These are phyloP conservation scores for Lapara coniferarum DNA, from an alignment of 2,888 invertebrate species.

Conservation along the genomic window DNA sequence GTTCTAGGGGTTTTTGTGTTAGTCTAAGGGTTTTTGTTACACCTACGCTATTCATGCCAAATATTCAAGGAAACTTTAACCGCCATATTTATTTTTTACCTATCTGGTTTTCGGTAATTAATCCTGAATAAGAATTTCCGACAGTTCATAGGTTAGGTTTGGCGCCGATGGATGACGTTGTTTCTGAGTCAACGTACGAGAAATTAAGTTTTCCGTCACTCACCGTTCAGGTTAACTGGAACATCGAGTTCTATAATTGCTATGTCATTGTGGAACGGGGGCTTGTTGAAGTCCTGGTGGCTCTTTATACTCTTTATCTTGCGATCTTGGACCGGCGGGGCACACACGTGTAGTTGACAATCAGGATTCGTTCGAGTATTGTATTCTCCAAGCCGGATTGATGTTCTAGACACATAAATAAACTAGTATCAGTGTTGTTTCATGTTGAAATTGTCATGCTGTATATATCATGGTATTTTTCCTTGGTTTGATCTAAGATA, in stretches of 20 bases:
- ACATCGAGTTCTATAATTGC: constrained; percentile 80
- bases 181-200: constrained; percentile 16
- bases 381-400: constrained; percentile 87
- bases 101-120: not conserved
- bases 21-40: not conserved
- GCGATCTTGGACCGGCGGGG: constrained; percentile 74
- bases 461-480: too few relatives aligned
- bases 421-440: not conserved
- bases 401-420: constrained; percentile 49
- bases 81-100: not conserved
- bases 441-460: too few relatives aligned
- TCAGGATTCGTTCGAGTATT: constrained; percentile 69
- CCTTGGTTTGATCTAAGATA: too few relatives aligned
- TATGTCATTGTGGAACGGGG: constrained; percentile 83
- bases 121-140: constrained; percentile 3
- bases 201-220: constrained; percentile 23
- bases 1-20: too few relatives aligned
- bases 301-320: constrained; percentile 62
- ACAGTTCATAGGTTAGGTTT: not conserved
- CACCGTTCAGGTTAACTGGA: constrained; percentile 74
- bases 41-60: not conserved
- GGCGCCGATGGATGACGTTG: constrained; percentile 4
- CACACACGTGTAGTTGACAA: constrained; percentile 69
- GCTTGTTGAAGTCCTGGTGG: constrained; percentile 80
- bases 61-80: constrained; percentile 1